Evolutionary conservation across 2,797 vertebrate genomes (phyloP).

Genomic region (Molossus molossus): DNA sequence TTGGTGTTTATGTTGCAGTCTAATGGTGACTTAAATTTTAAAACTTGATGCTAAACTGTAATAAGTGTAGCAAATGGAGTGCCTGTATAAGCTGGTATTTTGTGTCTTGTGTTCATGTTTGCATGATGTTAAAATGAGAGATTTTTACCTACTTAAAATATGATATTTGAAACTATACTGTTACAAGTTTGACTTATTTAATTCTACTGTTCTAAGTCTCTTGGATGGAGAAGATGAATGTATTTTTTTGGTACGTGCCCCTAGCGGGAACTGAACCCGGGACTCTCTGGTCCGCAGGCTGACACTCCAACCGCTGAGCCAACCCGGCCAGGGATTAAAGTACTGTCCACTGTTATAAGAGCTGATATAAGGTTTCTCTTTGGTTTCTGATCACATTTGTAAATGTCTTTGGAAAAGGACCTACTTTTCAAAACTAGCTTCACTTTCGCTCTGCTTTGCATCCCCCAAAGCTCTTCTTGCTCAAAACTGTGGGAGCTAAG

Average conservation of each 20-base stretch:
- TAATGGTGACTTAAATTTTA: conserved; percentile 60
- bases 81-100: conserved; percentile 36
- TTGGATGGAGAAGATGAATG: neutral
- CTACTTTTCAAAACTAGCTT: conserved; percentile 46
- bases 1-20: neutral
- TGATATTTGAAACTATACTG: conserved; percentile 19
- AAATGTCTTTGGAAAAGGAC: conserved; percentile 62
- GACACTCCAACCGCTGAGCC: too few species aligned
- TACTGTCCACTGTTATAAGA: neutral
- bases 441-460: neutral
- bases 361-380: conserved; percentile 57
- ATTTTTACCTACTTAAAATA: conserved; percentile 77
- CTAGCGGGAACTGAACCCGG: too few species aligned
- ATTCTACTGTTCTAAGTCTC: conserved; percentile 70
- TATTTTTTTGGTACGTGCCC: too few species aligned
- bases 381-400: conserved; percentile 35
- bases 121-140: conserved; percentile 66
- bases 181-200: conserved; percentile 66
- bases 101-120: conserved; percentile 69
- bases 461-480: neutral
- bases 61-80: conserved; percentile 20
- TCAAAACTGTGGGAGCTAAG: neutral
- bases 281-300: too few species aligned
- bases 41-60: conserved; percentile 36
- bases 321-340: neutral